Evolutionary conservation across 2,888 invertebrate species (phyloP).

Genomic region (Agrotis exclamationis): DNA sequence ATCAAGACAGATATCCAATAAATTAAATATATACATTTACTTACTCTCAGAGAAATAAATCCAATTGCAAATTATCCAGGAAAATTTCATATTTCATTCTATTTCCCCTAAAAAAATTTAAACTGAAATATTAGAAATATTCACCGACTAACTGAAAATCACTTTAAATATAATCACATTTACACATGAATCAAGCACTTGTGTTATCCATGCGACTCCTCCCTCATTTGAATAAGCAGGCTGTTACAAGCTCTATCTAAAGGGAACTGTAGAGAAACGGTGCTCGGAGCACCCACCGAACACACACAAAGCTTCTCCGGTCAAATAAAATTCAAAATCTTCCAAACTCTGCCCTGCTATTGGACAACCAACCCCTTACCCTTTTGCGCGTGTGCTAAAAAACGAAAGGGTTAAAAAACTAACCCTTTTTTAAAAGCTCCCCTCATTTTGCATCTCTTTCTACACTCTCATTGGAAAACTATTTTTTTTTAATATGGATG

Average conservation of each 20-base stretch:
- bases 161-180: constrained; percentile 8
- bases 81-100: background rate
- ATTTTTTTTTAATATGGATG: constrained; percentile 7
- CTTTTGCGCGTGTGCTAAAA: constrained; percentile 90
- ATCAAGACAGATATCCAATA: background rate
- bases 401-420: constrained; percentile 87
- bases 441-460: constrained; percentile 69
- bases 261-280: constrained; percentile 77
- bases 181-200: constrained; percentile 6
- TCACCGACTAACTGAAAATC: constrained; percentile 24
- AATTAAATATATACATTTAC: constrained; percentile 6
- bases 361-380: constrained; percentile 84
- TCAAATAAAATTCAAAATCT: constrained; percentile 84
- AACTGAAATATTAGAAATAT: background rate
- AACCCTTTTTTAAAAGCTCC: constrained; percentile 85
- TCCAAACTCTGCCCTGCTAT: constrained; percentile 81
- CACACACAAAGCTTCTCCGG: constrained; percentile 71
- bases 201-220: constrained; percentile 9
- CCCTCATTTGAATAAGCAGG: constrained; percentile 74
- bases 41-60: constrained; percentile 15
- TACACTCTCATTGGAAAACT: constrained; percentile 32
- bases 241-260: constrained; percentile 71
- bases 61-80: background rate
- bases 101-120: constrained; percentile 4
- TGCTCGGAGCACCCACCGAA: constrained; percentile 73